A percentile compares a stretch with the other conserved stretches of the same genome.
Conservation (phyloP, 2,888 invertebrate species). For the Brachypterus glaber region DNA sequence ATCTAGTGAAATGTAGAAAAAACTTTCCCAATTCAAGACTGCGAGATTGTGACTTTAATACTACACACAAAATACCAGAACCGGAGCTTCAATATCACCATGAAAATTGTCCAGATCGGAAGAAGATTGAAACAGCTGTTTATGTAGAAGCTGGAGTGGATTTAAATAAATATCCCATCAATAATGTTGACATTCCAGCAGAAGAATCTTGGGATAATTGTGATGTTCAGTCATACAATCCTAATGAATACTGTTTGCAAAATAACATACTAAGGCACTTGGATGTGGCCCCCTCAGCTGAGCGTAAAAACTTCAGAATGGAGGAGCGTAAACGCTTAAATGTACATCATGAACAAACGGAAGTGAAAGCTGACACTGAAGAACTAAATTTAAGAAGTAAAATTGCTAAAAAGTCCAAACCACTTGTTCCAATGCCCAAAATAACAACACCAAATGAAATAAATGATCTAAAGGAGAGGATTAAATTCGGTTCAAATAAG, state of each 20-base stretch:
- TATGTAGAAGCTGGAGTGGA: constrained; percentile 18
- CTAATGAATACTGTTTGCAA: constrained; percentile 19
- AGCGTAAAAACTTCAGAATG: constrained; percentile 21
- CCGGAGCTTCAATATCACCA: constrained; percentile 40
- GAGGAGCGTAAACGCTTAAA: constrained; percentile 24
- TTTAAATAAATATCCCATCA: constrained; percentile 15
- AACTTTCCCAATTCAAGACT: constrained; percentile 40
- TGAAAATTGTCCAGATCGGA: constrained; percentile 24
- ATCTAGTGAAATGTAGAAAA: constrained; percentile 50
- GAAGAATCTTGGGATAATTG: constrained; percentile 31
- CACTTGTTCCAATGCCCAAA: no score
- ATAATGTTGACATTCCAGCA: constrained; percentile 15
- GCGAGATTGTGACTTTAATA: constrained; percentile 48
- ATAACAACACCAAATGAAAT: no score
- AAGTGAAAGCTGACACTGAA: no score
- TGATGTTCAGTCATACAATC: constrained; percentile 22
- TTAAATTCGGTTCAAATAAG: no score
- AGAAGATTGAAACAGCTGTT: constrained; percentile 21
- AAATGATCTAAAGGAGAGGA: no score
- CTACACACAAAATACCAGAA: constrained; percentile 45
- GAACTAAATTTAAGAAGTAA: no score
- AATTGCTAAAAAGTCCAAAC: no score
- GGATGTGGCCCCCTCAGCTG: constrained; percentile 22
- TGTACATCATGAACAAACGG: no score
- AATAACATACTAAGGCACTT: constrained; percentile 21